Conservation (phyloP, 2,113 vertebrate genomes). For the Phrynocephalus versicolor region DNA sequence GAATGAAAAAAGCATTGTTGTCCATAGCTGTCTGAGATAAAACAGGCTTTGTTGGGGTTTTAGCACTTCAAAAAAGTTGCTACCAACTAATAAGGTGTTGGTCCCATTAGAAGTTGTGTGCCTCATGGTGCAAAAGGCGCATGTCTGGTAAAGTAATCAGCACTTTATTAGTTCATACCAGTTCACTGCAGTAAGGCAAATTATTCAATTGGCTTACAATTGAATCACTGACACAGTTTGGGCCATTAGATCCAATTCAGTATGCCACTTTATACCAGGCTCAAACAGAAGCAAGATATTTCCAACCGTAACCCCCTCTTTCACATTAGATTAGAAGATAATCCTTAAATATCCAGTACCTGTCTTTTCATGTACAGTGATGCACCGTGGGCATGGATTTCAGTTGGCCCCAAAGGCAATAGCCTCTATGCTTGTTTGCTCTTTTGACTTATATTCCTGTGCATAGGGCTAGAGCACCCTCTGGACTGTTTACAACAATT, state of each 20-base stretch:
- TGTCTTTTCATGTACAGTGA: not conserved
- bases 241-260: not conserved
- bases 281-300: not conserved
- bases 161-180: too few relatives aligned
- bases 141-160: too few relatives aligned
- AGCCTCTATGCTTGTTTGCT: too few relatives aligned
- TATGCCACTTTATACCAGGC: not conserved
- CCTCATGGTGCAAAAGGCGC: too few relatives aligned
- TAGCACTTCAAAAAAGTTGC: not conserved
- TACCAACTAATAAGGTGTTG: too few relatives aligned
- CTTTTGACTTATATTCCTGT: too few relatives aligned
- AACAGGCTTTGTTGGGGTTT: not conserved
- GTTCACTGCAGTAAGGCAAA: too few relatives aligned
- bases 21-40: not conserved
- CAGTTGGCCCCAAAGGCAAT: not conserved
- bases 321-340: not conserved
- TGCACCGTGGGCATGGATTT: not conserved
- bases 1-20: not conserved
- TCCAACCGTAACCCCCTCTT: not conserved
- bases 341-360: not conserved
- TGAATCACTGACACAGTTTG: too few relatives aligned
- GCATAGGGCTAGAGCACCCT: too few relatives aligned
- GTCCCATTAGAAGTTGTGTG: too few relatives aligned
- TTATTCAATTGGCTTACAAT: too few relatives aligned
- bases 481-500: too few relatives aligned